phyloP scores from a whole-genome alignment of 2,888 invertebrate genomes.

The Aphodius sticticus region DNA sequence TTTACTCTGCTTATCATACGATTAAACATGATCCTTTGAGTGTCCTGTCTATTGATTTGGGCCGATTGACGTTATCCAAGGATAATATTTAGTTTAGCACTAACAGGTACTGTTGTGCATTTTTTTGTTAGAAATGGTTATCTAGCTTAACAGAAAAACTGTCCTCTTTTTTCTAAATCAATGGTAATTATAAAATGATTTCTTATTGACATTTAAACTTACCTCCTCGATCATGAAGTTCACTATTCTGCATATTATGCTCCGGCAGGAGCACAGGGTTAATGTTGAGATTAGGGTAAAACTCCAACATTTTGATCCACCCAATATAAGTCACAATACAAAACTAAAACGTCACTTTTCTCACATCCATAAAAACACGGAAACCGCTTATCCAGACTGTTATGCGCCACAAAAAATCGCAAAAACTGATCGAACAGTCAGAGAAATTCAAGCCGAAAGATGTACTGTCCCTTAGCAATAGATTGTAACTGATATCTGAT shows the following conservation, averaged over 20 bases:
- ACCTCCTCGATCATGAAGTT: conserved; percentile 74
- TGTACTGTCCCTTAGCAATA: conserved; percentile 52
- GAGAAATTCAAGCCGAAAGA: background rate
- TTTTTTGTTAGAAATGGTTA: too few species aligned
- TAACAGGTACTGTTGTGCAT: too few species aligned
- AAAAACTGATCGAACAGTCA: conserved; percentile 13
- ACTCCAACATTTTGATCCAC: conserved; percentile 69
- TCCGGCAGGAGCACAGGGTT: conserved; percentile 66
- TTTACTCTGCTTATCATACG: background rate
- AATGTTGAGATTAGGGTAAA: conserved; percentile 70
- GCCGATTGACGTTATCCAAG: too few species aligned
- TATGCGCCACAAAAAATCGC: background rate
- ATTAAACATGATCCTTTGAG: background rate
- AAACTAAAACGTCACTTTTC: background rate
- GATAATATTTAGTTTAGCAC: too few species aligned
- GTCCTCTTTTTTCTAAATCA: too few species aligned
- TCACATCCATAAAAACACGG: background rate
- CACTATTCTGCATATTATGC: conserved; percentile 64
- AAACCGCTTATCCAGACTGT: background rate
- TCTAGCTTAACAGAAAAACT: too few species aligned
- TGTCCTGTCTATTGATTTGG: background rate
- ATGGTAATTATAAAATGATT: too few species aligned
- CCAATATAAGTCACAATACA: background rate
- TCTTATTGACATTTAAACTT: conserved; percentile 48
- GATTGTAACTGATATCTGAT: conserved; percentile 54